A percentile compares a stretch with the other conserved stretches of the same genome.
Conservation (phyloP, 2,888 invertebrate genomes). For the Oeneis ivallda region DNA sequence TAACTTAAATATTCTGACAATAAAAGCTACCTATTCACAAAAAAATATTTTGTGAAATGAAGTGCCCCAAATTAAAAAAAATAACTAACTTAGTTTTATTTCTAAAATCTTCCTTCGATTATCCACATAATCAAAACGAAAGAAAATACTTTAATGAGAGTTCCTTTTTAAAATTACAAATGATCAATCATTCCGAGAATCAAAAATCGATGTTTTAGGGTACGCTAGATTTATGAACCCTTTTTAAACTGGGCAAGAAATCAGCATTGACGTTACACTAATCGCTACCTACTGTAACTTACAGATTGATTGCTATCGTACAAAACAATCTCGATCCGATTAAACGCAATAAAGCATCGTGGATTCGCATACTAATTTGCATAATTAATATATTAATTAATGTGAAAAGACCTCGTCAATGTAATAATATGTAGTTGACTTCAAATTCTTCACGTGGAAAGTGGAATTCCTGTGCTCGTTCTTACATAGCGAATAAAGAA, state of each 20-base stretch:
- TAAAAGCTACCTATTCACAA: too few species aligned
- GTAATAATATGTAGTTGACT: conserved; percentile 63
- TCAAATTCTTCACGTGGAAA: conserved; percentile 49
- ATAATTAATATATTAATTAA: conserved; percentile 79
- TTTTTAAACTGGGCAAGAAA: neutral
- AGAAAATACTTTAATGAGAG: neutral
- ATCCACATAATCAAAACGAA: neutral
- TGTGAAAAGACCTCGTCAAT: conserved; percentile 47
- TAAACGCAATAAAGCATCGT: conserved; percentile 73
- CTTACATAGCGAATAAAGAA: neutral
- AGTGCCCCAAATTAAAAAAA: too few species aligned
- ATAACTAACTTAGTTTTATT: too few species aligned
- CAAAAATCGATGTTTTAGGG: too few species aligned
- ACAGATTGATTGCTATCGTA: conserved; percentile 31
- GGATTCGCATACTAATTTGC: conserved; percentile 76
- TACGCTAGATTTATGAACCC: too few species aligned
- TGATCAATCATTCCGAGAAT: too few species aligned
- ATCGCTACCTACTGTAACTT: conserved; percentile 42
- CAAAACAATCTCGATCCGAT: conserved; percentile 64
- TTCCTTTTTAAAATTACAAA: too few species aligned
- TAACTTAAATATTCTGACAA: too few species aligned
- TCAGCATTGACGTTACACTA: neutral
- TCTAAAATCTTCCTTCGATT: too few species aligned
- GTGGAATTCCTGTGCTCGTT: conserved; percentile 46
- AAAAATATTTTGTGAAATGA: too few species aligned